Evolutionary conservation across 2,797 vertebrate genomes (phyloP), one percentile per base, ranked within the genome.

Genomic region (Atherinosoma microstoma): DNA sequence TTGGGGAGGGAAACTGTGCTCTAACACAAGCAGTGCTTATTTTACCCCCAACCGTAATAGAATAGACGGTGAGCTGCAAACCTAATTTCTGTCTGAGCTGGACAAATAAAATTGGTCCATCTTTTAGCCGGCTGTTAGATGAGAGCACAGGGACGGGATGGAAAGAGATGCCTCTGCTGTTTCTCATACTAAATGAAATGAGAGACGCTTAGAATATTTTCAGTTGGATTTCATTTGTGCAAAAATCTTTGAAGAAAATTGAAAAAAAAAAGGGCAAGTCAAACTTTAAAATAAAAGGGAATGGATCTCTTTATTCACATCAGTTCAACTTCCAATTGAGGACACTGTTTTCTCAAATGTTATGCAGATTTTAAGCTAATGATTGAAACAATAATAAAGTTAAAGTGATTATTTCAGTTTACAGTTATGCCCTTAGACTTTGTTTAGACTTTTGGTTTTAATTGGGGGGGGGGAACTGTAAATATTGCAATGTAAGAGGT

Each of bases 371-470:
- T 38, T 58, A 45, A 51, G 51, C 22, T 49, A 30, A 38, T 54
- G 11, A n/a, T 40, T 40, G 20, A 30, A 20, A 11, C 2, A 20
- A 32, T 13, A 35, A 3, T 67, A 58, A 2, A n/a, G 7, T 13
- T 4, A 49, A 38, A 76, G 3, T 3, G 24, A 42, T 32, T 2
- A 1, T 62, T 64, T 70, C 0, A 6, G 35, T n/a, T 59, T 1
- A 30, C 16, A 29, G 58, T 51, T 45, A 1, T 16, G 18, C 12
- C 7, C 34, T 9, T 15, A 22, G 18, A 51, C 32, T 56, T 56
- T 16, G 32, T 15, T 16, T 27, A 40, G 13, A 61, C 53, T 34
- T 45, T 57, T 67, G 32, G 32, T 62, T 63, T 27, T 49, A 58
- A 34, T 58, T 62, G n/a, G n/a, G n/a, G n/a, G 8, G 6, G 16